phyloP scores from a whole-genome alignment of 1,140 invertebrate genomes.

The Odontomachus brunneus region DNA sequence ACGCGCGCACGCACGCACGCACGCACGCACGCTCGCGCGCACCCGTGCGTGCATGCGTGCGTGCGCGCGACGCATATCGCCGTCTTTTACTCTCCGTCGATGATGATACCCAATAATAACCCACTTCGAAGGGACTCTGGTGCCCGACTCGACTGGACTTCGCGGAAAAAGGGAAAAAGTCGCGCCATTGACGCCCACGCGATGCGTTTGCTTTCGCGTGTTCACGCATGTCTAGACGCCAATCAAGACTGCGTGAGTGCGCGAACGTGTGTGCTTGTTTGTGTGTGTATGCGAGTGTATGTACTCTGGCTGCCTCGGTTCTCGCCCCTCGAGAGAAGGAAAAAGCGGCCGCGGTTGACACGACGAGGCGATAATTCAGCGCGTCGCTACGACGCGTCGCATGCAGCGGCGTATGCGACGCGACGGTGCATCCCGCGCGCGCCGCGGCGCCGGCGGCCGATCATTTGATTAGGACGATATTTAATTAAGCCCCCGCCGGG shows the following conservation, averaged over 20 bases:
- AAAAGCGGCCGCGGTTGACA: conserved; percentile 30
- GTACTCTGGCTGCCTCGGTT: conserved; percentile 18
- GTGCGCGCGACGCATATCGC: conserved; percentile 14
- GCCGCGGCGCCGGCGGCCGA: conserved; percentile 3
- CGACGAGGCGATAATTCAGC: conserved; percentile 26
- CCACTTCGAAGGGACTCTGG: conserved; percentile 28
- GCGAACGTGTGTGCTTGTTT: too few relatives aligned
- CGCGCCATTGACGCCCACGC: conserved; percentile 44
- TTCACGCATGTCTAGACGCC: conserved; percentile 64
- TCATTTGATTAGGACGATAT: conserved; percentile 39
- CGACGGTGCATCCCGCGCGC: too few relatives aligned
- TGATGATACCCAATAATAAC: conserved; percentile 45
- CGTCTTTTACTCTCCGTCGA: neutral
- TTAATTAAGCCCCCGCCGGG: conserved; percentile 41
- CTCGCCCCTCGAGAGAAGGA: conserved; percentile 9
- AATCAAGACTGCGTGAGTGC: conserved; percentile 62
- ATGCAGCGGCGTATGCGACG: neutral
- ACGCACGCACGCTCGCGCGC: conserved; percentile 7
- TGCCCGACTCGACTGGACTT: neutral
- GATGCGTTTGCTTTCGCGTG: neutral
- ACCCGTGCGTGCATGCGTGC: neutral
- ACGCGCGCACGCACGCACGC: conserved; percentile 5
- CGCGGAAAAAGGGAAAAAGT: conserved; percentile 43
- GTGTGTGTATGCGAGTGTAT: conserved; percentile 14
- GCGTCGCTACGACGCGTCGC: conserved; percentile 5